Percentiles rank a stretch among this genome's conserved stretches.
Evolutionary conservation across 1,140 invertebrate species (phyloP).

Genomic region (Zelostemma sp.): DNA sequence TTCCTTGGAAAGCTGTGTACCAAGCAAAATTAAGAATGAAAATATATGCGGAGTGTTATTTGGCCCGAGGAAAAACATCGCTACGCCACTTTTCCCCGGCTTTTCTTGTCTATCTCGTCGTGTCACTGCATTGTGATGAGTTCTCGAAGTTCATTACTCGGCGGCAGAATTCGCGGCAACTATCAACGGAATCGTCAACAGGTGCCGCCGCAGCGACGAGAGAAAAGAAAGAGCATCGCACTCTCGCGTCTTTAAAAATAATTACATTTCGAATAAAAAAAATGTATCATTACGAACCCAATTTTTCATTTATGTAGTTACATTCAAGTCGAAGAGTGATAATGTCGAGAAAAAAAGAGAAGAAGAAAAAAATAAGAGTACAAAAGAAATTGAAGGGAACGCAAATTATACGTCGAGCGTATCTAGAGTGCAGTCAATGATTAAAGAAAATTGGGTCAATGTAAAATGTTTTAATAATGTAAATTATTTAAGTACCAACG

Average conservation of each 20-base stretch:
- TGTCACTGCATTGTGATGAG: slow-evolving; percentile 19
- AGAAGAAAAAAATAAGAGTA: neutral
- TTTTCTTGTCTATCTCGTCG: neutral
- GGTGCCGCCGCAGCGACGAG: neutral
- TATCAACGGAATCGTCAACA: slow-evolving; percentile 5
- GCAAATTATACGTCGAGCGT: slow-evolving; percentile 2
- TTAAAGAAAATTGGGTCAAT: slow-evolving; percentile 10
- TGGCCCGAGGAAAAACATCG: too few relatives aligned
- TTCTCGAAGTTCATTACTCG: slow-evolving; percentile 15
- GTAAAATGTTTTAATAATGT: slow-evolving; percentile 8
- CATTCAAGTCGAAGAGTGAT: neutral
- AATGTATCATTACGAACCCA: too few relatives aligned
- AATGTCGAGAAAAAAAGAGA: too few relatives aligned
- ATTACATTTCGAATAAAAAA: too few relatives aligned
- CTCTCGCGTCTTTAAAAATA: neutral
- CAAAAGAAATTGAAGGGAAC: neutral
- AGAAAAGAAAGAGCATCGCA: neutral
- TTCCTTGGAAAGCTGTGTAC: too few relatives aligned
- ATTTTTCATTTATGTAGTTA: neutral
- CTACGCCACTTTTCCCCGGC: neutral
- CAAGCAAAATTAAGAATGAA: too few relatives aligned
- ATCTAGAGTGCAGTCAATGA: slow-evolving; percentile 5
- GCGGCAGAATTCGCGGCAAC: slow-evolving; percentile 5
- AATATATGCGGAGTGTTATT: too few relatives aligned
- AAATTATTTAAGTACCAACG: neutral